A percentile compares a stretch with the other conserved stretches of the same genome.
Conservation (phyloP, 2,888 invertebrate genomes). For the Meiosimyza platycephala region DNA sequence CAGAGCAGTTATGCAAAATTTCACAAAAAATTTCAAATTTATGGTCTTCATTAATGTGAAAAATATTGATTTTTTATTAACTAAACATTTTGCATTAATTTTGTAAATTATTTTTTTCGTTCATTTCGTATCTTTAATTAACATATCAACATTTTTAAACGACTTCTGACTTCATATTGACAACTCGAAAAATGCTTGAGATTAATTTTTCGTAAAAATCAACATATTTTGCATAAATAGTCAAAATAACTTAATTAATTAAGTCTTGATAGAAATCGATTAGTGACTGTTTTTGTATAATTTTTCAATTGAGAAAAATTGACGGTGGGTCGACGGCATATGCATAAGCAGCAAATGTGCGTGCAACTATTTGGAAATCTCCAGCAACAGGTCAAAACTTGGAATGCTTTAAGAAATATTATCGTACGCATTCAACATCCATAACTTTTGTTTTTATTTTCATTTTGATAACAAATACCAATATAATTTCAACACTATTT, state of each 20-base stretch:
- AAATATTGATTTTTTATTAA: constrained; percentile 36
- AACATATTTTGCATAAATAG: constrained; percentile 29
- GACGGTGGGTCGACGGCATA: neutral
- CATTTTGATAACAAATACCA: neutral
- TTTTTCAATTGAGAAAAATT: neutral
- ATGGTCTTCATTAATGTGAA: constrained; percentile 4
- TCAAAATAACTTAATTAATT: constrained; percentile 36
- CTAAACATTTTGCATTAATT: constrained; percentile 39
- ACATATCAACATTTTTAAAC: constrained; percentile 63
- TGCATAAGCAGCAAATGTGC: neutral
- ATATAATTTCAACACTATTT: constrained; percentile 8
- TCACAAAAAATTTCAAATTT: neutral
- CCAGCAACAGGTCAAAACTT: neutral
- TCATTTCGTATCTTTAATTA: constrained; percentile 47
- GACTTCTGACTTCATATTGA: constrained; percentile 62
- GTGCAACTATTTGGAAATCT: constrained; percentile 16
- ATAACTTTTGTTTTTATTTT: too few relatives aligned
- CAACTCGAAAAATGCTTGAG: constrained; percentile 46
- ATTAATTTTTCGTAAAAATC: constrained; percentile 35
- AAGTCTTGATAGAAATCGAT: neutral
- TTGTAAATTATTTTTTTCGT: constrained; percentile 3
- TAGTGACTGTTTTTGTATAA: constrained; percentile 2
- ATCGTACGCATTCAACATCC: too few relatives aligned
- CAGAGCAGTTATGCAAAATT: neutral
- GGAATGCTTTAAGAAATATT: neutral